phyloP scores from a whole-genome alignment of 2,797 vertebrate species.

The Sparus aurata region DNA sequence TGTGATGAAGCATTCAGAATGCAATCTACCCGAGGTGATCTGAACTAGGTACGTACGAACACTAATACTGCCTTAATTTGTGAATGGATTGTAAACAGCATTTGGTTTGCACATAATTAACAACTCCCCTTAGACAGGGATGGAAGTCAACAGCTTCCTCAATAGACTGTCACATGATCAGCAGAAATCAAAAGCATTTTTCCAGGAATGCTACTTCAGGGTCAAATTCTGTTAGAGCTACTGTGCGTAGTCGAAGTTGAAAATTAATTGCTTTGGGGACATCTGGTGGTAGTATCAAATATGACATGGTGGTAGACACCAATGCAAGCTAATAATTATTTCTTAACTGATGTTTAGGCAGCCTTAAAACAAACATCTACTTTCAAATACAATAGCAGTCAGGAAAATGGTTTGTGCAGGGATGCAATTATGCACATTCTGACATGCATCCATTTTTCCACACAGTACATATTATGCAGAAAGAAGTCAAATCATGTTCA shows the following conservation, averaged over 20 bases:
- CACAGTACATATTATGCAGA: background rate
- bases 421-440: background rate
- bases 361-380: background rate
- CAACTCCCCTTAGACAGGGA: background rate
- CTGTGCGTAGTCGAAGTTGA: background rate
- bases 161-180: background rate
- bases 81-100: no score
- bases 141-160: background rate
- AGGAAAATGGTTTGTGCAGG: background rate
- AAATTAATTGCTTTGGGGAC: constrained; percentile 14
- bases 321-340: background rate
- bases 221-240: background rate
- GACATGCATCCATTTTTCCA: background rate
- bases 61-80: background rate
- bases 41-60: background rate
- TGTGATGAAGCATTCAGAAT: background rate
- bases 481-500: background rate
- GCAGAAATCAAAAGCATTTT: background rate
- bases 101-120: background rate
- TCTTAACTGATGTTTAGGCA: background rate
- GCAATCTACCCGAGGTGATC: background rate
- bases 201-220: no score
- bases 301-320: constrained; percentile 7
- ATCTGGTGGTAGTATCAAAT: constrained; percentile 51
- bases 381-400: background rate